These are phyloP conservation scores for Apamea crenata DNA, from an alignment of 2,888 invertebrate species.

Conservation along the genomic window DNA sequence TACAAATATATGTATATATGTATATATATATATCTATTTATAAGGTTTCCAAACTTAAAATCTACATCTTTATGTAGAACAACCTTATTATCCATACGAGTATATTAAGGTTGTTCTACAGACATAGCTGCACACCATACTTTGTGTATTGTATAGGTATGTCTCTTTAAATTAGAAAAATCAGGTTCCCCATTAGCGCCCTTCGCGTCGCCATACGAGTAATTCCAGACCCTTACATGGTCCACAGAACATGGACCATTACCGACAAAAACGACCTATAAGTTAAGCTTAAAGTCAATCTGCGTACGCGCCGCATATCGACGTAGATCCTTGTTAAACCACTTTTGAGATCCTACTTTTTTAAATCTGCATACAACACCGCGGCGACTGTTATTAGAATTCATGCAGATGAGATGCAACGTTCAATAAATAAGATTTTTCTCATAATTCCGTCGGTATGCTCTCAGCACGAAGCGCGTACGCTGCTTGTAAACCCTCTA, in stretches of 20 bases:
- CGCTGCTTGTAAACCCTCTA: constrained; percentile 45
- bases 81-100: no score
- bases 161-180: constrained; percentile 19
- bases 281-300: constrained; percentile 55
- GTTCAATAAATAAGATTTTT: constrained; percentile 53
- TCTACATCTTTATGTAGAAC: neutral
- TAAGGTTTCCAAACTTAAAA: neutral
- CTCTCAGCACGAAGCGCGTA: constrained; percentile 31
- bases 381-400: constrained; percentile 39
- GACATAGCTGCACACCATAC: neutral
- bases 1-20: neutral
- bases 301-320: constrained; percentile 24
- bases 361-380: constrained; percentile 48
- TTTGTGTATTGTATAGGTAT: neutral
- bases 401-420: constrained; percentile 43
- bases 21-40: no score
- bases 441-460: constrained; percentile 39
- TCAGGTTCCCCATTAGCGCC: constrained; percentile 3
- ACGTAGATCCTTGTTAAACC: constrained; percentile 44
- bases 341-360: constrained; percentile 41
- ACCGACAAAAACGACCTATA: constrained; percentile 41
- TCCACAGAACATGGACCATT: constrained; percentile 24
- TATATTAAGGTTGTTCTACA: neutral
- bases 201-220: constrained; percentile 3
- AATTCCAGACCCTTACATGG: constrained; percentile 25